These are phyloP conservation scores for Micromussa lordhowensis DNA, from an alignment of 92 coral and sea anemone species.

Conservation along the genomic window DNA sequence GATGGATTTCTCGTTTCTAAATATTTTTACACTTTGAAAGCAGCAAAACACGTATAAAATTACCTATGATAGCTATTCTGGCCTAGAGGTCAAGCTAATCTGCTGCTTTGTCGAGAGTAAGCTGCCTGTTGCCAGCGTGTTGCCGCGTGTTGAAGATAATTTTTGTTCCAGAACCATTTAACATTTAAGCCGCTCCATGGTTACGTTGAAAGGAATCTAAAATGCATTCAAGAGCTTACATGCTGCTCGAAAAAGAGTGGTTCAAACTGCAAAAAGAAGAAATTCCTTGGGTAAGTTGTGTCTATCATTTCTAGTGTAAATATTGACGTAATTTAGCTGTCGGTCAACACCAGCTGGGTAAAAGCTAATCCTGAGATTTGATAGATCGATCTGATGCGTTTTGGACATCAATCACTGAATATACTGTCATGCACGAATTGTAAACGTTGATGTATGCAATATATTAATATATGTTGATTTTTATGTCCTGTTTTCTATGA, in stretches of 20 bases:
- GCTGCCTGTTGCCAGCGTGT: neutral
- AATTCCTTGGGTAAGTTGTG: slow-evolving; percentile 84
- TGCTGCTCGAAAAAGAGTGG: slow-evolving; percentile 93
- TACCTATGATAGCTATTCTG: neutral
- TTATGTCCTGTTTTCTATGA: no score
- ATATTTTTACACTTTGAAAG: neutral
- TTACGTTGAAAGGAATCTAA: neutral
- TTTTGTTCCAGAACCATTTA: neutral
- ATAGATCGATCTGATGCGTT: no score
- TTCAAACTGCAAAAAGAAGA: slow-evolving; percentile 82
- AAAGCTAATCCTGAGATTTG: no score
- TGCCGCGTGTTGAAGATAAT: neutral
- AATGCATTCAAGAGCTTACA: slow-evolving; percentile 95
- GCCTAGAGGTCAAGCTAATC: neutral
- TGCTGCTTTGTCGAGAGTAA: neutral
- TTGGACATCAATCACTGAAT: no score
- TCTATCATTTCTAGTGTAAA: neutral
- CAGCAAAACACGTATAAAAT: neutral
- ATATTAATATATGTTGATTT: no score
- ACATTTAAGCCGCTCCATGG: neutral
- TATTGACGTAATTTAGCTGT: neutral
- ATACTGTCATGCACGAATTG: no score
- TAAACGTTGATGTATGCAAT: no score
- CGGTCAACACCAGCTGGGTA: no score
- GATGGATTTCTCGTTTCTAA: neutral